phyloP scores from a whole-genome alignment of 2,888 invertebrate genomes.

The Tetheella fluctuosa region DNA sequence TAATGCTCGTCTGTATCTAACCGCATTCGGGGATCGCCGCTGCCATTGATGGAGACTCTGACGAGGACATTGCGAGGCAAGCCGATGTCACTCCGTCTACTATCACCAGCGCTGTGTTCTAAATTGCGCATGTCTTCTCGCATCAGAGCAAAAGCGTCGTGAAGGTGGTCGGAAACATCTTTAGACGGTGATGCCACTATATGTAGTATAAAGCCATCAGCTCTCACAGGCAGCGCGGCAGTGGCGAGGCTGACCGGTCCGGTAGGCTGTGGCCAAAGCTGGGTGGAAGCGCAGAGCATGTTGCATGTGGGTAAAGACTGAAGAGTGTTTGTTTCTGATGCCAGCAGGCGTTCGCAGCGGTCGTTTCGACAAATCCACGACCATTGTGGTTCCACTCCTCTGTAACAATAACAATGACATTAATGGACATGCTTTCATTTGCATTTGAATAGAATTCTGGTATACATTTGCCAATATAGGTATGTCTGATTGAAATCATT shows the following conservation, averaged over 20 bases:
- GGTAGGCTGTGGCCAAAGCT: constrained; percentile 93
- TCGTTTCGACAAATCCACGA: constrained; percentile 89
- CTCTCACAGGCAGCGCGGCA: constrained; percentile 84
- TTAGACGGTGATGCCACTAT: constrained; percentile 63
- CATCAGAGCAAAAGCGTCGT: constrained; percentile 80
- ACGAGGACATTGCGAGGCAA: constrained; percentile 72
- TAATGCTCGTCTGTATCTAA: constrained; percentile 91
- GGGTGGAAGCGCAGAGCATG: constrained; percentile 89
- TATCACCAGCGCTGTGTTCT: constrained; percentile 64
- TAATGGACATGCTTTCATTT: background rate
- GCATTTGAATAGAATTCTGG: background rate
- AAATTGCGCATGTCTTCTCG: constrained; percentile 76
- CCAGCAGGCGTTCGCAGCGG: constrained; percentile 86
- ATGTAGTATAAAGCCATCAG: constrained; percentile 79
- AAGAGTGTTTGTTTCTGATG: constrained; percentile 65
- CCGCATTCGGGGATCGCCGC: constrained; percentile 82
- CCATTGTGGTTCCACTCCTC: constrained; percentile 86
- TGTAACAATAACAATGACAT: constrained; percentile 49
- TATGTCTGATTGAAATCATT: no score
- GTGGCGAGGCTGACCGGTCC: constrained; percentile 87
- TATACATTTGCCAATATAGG: no score
- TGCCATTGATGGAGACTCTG: constrained; percentile 81
- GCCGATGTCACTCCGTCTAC: constrained; percentile 55
- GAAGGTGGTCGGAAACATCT: constrained; percentile 67
- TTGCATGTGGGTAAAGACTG: constrained; percentile 89